A percentile compares a stretch with the other conserved stretches of the same genome.
Conservation (phyloP, 2,797 vertebrate species). For the Tapirus indicus region DNA sequence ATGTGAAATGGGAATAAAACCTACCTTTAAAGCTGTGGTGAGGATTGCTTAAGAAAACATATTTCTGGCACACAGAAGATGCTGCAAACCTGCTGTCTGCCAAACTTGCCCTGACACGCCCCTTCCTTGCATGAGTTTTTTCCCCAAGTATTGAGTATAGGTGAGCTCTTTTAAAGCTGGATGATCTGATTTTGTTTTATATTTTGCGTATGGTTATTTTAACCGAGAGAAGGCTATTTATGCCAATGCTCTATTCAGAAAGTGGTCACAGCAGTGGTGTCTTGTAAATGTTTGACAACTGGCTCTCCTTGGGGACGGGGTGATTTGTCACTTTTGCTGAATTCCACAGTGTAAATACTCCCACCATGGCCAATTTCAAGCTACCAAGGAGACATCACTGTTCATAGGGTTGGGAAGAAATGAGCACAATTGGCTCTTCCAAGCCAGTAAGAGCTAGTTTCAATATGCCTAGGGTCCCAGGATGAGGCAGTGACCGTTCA, state of each 20-base stretch:
- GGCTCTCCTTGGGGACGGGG: background rate
- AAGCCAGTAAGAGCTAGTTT: background rate
- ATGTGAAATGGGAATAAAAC: background rate
- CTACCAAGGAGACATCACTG: background rate
- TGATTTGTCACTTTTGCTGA: background rate
- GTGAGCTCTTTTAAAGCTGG: background rate
- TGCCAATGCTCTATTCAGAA: background rate
- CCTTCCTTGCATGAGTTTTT: background rate
- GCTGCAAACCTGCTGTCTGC: background rate
- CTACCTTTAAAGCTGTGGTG: background rate
- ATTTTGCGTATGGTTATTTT: background rate
- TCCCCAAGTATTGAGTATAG: background rate
- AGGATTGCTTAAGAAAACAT: background rate
- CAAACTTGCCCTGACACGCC: background rate
- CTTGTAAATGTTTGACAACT: background rate
- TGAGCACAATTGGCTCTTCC: background rate
- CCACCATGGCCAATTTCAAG: background rate
- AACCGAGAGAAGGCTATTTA: background rate
- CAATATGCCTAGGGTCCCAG: rapidly evolving
- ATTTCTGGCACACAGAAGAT: background rate
- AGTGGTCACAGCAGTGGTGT: background rate
- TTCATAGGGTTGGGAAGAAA: background rate
- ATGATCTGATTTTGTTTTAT: background rate
- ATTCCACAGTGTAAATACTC: background rate
- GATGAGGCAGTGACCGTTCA: background rate